phyloP scores from a whole-genome alignment of 2,797 vertebrate species.

The Hybognathus amarus region DNA sequence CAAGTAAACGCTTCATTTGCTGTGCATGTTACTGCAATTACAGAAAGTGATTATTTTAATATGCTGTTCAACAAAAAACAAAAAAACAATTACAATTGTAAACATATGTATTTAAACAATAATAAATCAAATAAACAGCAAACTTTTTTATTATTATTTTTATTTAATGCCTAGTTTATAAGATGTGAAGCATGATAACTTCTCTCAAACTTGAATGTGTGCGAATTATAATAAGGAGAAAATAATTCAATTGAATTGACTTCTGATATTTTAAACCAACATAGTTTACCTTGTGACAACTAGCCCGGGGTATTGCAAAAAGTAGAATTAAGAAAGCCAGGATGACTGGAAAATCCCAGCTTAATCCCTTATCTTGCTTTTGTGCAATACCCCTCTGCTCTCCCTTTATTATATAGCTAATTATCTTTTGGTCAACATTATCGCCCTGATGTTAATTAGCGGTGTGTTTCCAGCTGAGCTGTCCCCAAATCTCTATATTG shows the following conservation, averaged over 20 bases:
- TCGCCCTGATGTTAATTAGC: background rate
- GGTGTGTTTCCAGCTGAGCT: background rate
- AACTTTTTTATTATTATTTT: too few species aligned
- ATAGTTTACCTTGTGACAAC: background rate
- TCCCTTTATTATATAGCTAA: background rate
- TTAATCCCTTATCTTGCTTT: too few species aligned
- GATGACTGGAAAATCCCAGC: too few species aligned
- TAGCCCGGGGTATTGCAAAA: too few species aligned
- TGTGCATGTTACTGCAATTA: background rate
- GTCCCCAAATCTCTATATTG: background rate
- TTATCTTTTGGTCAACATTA: background rate
- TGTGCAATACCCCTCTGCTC: too few species aligned
- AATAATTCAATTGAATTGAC: background rate
- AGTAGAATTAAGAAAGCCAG: too few species aligned
- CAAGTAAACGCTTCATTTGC: constrained; percentile 35
- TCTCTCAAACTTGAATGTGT: background rate
- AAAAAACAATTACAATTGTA: too few species aligned
- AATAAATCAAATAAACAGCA: background rate
- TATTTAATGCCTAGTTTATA: too few species aligned
- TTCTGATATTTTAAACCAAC: background rate
- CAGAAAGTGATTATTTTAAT: background rate
- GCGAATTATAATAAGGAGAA: background rate
- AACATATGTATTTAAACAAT: too few species aligned
- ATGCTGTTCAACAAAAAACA: too few species aligned
- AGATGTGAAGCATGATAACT: background rate